Conservation (phyloP, 2,888 invertebrate species). For the Yponomeuta sedellus region DNA sequence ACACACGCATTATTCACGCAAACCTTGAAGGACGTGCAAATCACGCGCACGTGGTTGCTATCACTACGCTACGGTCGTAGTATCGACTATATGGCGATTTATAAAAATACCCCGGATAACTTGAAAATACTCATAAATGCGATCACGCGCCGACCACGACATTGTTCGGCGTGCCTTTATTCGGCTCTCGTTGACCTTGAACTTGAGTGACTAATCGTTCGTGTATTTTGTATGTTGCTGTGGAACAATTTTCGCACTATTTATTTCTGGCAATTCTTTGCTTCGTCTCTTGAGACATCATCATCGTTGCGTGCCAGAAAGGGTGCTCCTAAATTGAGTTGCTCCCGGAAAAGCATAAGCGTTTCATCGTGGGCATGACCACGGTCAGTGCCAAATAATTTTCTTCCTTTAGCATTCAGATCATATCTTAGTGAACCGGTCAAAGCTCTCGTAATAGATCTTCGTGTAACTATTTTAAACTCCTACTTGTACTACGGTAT, state of each 20-base stretch:
- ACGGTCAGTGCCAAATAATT: neutral
- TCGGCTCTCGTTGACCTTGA: neutral
- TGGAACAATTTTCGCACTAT: neutral
- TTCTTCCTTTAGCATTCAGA: neutral
- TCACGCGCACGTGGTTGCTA: neutral
- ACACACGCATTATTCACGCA: neutral
- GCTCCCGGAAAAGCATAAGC: neutral
- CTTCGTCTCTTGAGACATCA: neutral
- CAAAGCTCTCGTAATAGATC: conserved; percentile 5
- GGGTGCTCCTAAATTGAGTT: neutral
- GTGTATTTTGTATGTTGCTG: neutral
- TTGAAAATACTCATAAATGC: neutral
- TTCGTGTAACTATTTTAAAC: neutral
- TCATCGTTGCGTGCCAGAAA: neutral
- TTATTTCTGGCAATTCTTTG: neutral
- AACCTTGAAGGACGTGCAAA: neutral
- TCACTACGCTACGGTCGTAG: neutral
- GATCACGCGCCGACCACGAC: neutral
- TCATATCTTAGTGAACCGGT: conserved; percentile 1
- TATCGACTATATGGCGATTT: neutral
- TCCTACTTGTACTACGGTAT: neutral
- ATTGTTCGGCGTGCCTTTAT: neutral
- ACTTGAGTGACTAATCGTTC: neutral
- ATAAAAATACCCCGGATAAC: neutral
- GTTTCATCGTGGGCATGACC: neutral